Evolutionary conservation across 2,797 vertebrate genomes (phyloP).

Genomic region (Anas bernieri): DNA sequence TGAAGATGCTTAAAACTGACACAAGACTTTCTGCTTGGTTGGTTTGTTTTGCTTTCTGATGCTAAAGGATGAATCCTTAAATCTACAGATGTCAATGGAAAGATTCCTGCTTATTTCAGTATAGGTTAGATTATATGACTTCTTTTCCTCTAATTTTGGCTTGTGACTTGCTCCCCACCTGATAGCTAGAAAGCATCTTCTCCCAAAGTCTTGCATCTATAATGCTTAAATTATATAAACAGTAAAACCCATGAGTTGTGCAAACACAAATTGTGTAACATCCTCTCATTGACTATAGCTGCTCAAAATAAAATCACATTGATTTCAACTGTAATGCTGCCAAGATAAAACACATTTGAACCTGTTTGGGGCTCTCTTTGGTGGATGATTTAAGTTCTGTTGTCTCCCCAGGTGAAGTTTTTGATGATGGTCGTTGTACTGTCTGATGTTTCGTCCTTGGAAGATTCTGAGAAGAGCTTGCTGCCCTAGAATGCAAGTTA

Average conservation of each 20-base stretch:
- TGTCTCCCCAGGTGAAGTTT: slow-evolving; percentile 38
- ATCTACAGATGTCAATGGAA: neutral
- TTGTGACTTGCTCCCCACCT: neutral
- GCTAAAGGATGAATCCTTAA: neutral
- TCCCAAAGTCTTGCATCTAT: neutral
- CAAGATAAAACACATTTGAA: neutral
- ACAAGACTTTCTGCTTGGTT: neutral
- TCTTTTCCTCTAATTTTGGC: neutral
- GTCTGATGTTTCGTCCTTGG: slow-evolving; percentile 71
- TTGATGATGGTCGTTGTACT: slow-evolving; percentile 59
- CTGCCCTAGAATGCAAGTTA: slow-evolving; percentile 55
- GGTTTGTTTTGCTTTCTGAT: neutral
- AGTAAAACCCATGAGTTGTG: neutral
- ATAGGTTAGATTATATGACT: neutral
- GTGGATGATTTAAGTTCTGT: slow-evolving; percentile 61
- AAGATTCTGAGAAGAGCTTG: slow-evolving; percentile 72
- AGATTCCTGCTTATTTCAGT: neutral
- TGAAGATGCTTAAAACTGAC: neutral
- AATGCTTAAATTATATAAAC: neutral
- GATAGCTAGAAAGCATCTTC: neutral
- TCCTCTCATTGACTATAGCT: neutral
- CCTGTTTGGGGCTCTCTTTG: slow-evolving; percentile 75
- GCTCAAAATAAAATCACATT: neutral
- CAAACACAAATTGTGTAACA: neutral
- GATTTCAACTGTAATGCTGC: neutral